These are phyloP conservation scores for Agonopterix alstromeriana DNA, from an alignment of 2,888 invertebrate genomes.

Conservation along the genomic window DNA sequence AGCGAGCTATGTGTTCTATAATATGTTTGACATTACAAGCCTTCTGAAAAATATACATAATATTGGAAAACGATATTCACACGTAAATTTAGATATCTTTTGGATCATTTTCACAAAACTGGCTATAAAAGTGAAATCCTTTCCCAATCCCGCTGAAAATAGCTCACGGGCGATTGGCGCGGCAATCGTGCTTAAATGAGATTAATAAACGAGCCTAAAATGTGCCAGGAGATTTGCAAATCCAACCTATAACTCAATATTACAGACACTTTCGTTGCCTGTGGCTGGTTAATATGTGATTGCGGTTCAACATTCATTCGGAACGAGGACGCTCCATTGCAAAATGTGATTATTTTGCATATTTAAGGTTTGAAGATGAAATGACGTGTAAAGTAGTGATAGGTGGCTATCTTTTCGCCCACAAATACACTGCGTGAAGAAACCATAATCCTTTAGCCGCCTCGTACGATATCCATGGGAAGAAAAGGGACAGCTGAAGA, in stretches of 20 bases:
- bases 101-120: slow-evolving; percentile 15
- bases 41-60: not conserved
- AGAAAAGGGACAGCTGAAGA: too few species aligned
- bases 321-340: too few species aligned
- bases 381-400: too few species aligned
- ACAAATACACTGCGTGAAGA: too few species aligned
- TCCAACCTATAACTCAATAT: slow-evolving; percentile 2
- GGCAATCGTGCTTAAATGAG: slow-evolving; percentile 42
- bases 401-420: too few species aligned
- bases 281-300: not conserved
- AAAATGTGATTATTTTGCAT: too few species aligned
- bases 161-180: slow-evolving; percentile 32
- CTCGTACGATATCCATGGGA: too few species aligned
- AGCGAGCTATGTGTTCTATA: not conserved
- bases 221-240: slow-evolving; percentile 1
- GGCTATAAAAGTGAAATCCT: slow-evolving; percentile 20
- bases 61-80: slow-evolving; percentile 29
- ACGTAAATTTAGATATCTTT: slow-evolving; percentile 8
- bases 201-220: slow-evolving; percentile 36
- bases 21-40: not conserved
- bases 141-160: slow-evolving; percentile 29
- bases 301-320: too few species aligned
- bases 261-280: not conserved
- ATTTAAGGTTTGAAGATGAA: too few species aligned
- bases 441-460: too few species aligned